Percentiles rank a stretch among this genome's conserved stretches.
Evolutionary conservation across 2,113 vertebrate species (phyloP).

Genomic region (Hemiscyllium ocellatum): DNA sequence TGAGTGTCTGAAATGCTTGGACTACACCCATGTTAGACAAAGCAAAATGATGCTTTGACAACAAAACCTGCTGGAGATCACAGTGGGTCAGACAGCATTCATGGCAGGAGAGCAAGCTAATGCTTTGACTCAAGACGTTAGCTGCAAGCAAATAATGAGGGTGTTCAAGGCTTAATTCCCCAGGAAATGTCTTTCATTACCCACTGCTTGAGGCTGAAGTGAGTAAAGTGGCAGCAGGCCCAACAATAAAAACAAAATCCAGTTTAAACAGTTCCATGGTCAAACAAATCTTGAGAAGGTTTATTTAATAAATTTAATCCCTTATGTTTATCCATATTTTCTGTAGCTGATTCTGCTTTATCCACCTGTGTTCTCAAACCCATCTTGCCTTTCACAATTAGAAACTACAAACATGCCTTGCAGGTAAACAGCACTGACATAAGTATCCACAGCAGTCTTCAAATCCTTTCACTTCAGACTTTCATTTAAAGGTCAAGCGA

Average conservation of each 20-base stretch:
- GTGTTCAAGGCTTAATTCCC: background rate
- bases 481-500: background rate
- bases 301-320: background rate
- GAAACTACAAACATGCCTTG: background rate
- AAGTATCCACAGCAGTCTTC: background rate
- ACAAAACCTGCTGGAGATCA: too few species aligned
- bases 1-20: too few species aligned
- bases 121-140: too few species aligned
- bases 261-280: background rate
- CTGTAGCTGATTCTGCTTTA: background rate
- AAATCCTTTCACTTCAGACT: background rate
- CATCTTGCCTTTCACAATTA: background rate
- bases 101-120: too few species aligned
- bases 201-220: background rate
- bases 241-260: too few species aligned
- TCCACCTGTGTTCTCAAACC: background rate
- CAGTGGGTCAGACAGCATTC: too few species aligned
- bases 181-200: background rate
- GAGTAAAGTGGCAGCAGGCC: too few species aligned
- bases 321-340: background rate
- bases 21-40: background rate
- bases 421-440: background rate
- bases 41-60: background rate
- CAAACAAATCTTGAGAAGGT: background rate
- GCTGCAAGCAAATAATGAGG: too few species aligned